Evolutionary conservation across 2,113 vertebrate genomes (phyloP).

Genomic region (Atherinomorus stipes): DNA sequence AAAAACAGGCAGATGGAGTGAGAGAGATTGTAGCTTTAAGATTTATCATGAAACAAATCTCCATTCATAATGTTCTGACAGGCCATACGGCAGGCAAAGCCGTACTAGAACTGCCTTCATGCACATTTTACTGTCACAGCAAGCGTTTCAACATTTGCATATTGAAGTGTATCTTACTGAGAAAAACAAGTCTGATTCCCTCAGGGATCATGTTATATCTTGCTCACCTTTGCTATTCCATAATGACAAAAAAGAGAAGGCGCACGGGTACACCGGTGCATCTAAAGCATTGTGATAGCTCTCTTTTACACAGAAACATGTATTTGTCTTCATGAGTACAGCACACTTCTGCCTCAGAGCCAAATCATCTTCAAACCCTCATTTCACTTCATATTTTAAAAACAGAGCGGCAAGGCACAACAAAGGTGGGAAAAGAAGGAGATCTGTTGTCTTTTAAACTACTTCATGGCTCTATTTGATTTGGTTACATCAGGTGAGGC

Average conservation of each 20-base stretch:
- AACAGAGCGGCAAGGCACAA: too few relatives aligned
- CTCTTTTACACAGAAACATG: background rate
- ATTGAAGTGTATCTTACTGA: constrained; percentile 13
- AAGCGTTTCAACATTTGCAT: constrained; percentile 42
- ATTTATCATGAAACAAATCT: constrained; percentile 58
- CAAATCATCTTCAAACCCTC: too few relatives aligned
- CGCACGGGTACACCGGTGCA: too few relatives aligned
- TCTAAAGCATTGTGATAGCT: background rate
- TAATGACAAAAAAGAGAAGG: background rate
- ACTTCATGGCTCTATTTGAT: too few relatives aligned
- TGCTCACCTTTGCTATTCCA: background rate
- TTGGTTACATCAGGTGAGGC: too few relatives aligned
- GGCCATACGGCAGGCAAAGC: constrained; percentile 52
- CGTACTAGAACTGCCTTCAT: constrained; percentile 43
- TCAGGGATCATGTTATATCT: background rate
- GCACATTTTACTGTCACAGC: constrained; percentile 37
- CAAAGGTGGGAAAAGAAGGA: too few relatives aligned
- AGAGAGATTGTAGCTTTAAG: constrained; percentile 41
- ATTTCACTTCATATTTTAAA: too few relatives aligned
- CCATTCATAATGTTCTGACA: constrained; percentile 58
- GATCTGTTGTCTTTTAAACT: too few relatives aligned
- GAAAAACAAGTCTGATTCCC: background rate
- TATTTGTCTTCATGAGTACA: background rate
- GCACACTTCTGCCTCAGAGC: too few relatives aligned
- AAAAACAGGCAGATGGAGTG: constrained; percentile 44